These are phyloP conservation scores for Smutsia temminckii DNA, from an alignment of 2,797 vertebrate genomes.

Conservation along the genomic window DNA sequence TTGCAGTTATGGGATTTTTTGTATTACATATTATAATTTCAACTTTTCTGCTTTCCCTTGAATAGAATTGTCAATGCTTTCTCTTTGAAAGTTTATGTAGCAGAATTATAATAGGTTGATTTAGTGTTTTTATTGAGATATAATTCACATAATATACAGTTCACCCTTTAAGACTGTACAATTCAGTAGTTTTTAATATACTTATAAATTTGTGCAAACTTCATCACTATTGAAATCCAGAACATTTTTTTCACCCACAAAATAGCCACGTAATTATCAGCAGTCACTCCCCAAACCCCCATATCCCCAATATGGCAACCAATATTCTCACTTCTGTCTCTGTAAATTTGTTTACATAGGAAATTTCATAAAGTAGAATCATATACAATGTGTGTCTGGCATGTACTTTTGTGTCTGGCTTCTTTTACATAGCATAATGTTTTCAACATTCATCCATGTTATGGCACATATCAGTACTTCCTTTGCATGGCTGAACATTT, in stretches of 20 bases:
- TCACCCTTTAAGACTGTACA: not conserved
- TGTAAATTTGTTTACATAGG: not conserved
- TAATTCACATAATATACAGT: not conserved
- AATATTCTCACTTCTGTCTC: not conserved
- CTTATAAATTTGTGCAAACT: not conserved
- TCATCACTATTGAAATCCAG: not conserved
- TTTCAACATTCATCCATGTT: not conserved
- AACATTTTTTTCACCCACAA: not conserved
- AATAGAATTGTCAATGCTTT: not conserved
- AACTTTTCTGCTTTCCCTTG: not conserved
- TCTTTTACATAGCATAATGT: not conserved
- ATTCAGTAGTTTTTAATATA: not conserved
- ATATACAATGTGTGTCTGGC: not conserved
- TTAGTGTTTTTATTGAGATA: not conserved
- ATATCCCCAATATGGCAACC: not conserved
- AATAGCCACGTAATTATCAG: not conserved
- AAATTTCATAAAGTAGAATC: not conserved
- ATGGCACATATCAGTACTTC: not conserved
- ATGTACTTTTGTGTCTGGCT: not conserved
- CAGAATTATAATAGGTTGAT: conserved; percentile 8
- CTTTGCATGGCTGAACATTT: not conserved
- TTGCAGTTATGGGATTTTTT: conserved; percentile 13
- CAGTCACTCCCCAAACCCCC: not conserved
- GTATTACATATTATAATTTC: conserved; percentile 39
- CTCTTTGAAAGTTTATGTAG: not conserved